Conservation (phyloP, 1,140 invertebrate genomes). For the Mesaphorura yosii region DNA sequence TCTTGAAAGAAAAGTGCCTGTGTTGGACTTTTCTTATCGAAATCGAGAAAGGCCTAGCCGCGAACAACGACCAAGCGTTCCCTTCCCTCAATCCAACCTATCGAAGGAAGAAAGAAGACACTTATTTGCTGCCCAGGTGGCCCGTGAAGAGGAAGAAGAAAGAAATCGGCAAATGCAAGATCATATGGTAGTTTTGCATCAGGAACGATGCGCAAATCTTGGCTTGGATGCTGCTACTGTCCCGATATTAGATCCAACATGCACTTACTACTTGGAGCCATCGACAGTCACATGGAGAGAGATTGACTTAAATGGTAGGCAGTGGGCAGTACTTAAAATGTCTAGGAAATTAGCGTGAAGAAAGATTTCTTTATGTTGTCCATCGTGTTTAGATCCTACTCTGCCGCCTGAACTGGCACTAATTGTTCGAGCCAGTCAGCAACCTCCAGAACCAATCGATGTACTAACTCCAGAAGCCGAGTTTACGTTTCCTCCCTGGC, state of each 20-base stretch:
- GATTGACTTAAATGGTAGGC: constrained; percentile 21
- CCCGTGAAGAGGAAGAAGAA: constrained; percentile 49
- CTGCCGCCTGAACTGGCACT: constrained; percentile 22
- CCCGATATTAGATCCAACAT: constrained; percentile 25
- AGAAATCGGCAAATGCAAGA: constrained; percentile 46
- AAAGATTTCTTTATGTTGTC: not conserved
- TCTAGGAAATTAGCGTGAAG: not conserved
- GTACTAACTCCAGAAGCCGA: constrained; percentile 6
- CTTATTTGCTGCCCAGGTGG: constrained; percentile 62
- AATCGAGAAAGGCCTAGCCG: not conserved
- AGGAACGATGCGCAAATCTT: constrained; percentile 40
- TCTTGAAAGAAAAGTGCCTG: too few relatives aligned
- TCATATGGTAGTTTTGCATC: constrained; percentile 50
- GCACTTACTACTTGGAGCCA: constrained; percentile 42
- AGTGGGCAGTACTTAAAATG: not conserved
- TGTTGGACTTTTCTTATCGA: not conserved
- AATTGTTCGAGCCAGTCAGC: constrained; percentile 13
- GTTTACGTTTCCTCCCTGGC: constrained; percentile 27
- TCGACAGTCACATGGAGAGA: constrained; percentile 45
- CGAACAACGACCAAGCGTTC: not conserved
- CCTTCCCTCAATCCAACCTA: constrained; percentile 39
- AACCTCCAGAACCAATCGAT: constrained; percentile 3
- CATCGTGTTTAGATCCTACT: constrained; percentile 21
- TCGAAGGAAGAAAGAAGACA: constrained; percentile 59
- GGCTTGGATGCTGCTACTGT: constrained; percentile 29